phyloP scores from a whole-genome alignment of 2,113 vertebrate genomes.

The Ivindomyrus marchei region DNA sequence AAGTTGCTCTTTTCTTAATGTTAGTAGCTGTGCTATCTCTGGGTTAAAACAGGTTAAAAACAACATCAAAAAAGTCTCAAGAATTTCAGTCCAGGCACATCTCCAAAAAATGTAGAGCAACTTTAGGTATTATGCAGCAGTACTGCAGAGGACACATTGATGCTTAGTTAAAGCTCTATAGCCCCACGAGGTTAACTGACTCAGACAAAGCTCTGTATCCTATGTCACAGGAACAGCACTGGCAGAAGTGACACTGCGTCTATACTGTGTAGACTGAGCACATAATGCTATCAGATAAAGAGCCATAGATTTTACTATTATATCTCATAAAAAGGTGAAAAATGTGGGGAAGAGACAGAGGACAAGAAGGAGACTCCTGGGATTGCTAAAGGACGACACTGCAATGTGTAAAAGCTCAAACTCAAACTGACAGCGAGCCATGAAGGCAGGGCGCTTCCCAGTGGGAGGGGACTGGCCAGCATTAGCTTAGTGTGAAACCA shows the following conservation, averaged over 20 bases:
- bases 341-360: neutral
- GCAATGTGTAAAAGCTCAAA: constrained; percentile 6
- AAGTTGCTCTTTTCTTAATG: constrained; percentile 75
- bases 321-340: constrained; percentile 31
- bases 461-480: constrained; percentile 26
- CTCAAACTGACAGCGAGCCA: constrained; percentile 39
- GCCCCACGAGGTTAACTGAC: constrained; percentile 51
- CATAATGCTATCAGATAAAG: constrained; percentile 42
- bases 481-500: neutral
- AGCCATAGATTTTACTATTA: constrained; percentile 40
- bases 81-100: constrained; percentile 60
- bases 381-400: constrained; percentile 25
- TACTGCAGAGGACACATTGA: constrained; percentile 34
- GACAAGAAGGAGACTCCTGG: constrained; percentile 12
- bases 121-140: constrained; percentile 64
- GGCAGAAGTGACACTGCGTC: constrained; percentile 47
- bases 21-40: constrained; percentile 72
- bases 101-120: constrained; percentile 50
- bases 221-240: constrained; percentile 42
- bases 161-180: too few relatives aligned
- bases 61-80: constrained; percentile 55
- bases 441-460: constrained; percentile 30
- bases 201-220: constrained; percentile 36
- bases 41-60: constrained; percentile 66
- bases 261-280: constrained; percentile 38